Evolutionary conservation across 2,113 vertebrate genomes (phyloP).

Genomic region (Beaufortia kweichowensis): DNA sequence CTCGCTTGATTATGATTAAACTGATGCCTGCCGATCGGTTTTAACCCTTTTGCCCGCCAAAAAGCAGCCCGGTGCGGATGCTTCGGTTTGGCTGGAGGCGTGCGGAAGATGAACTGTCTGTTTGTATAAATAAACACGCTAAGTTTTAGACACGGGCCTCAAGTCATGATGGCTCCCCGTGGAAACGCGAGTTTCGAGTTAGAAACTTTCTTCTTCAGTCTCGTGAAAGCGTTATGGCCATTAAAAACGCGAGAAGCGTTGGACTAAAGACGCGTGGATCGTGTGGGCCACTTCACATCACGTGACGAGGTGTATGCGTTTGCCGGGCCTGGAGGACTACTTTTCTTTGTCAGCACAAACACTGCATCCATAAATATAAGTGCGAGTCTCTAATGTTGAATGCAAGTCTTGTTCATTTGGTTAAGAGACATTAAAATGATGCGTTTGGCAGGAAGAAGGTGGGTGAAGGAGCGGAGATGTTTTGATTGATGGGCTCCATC

Average conservation of each 20-base stretch:
- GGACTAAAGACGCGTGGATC: background rate
- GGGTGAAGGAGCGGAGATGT: constrained; percentile 33
- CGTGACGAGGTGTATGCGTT: too few species aligned
- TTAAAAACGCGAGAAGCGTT: background rate
- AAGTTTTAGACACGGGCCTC: constrained; percentile 18
- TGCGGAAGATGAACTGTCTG: constrained; percentile 29
- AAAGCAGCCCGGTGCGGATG: constrained; percentile 22
- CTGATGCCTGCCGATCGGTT: constrained; percentile 71
- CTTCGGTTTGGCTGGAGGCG: constrained; percentile 9
- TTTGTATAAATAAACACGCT: constrained; percentile 33
- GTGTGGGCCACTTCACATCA: background rate
- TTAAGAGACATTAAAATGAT: background rate
- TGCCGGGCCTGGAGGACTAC: too few species aligned
- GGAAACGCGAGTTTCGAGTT: background rate
- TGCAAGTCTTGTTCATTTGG: background rate
- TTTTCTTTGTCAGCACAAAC: too few species aligned
- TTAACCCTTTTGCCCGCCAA: constrained; percentile 67
- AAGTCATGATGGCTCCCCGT: constrained; percentile 15
- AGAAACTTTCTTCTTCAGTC: background rate
- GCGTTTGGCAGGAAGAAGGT: constrained; percentile 9
- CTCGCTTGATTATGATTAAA: constrained; percentile 83
- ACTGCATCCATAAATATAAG: background rate
- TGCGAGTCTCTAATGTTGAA: background rate
- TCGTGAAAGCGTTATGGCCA: background rate
- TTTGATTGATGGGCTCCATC: constrained; percentile 56